Evolutionary conservation across 2,888 invertebrate species (phyloP).

Genomic region (Ophion slaviceki): DNA sequence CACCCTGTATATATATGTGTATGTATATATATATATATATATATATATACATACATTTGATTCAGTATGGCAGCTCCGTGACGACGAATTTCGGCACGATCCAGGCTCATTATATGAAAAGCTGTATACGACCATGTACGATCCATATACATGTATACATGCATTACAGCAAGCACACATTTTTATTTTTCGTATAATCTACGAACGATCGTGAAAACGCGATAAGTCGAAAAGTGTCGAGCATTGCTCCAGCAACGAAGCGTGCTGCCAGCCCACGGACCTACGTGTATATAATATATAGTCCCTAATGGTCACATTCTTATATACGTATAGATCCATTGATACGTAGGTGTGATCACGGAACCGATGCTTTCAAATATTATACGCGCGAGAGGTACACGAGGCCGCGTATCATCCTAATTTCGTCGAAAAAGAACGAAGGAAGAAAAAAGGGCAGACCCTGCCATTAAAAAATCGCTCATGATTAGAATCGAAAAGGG

Average conservation of each 20-base stretch:
- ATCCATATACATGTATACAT: neutral
- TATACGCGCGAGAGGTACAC: constrained; percentile 16
- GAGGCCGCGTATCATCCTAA: constrained; percentile 24
- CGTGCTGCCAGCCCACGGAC: constrained; percentile 56
- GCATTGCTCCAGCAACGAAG: constrained; percentile 64
- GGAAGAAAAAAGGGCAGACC: neutral
- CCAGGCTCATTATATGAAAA: constrained; percentile 37
- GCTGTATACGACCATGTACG: neutral
- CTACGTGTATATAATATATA: neutral
- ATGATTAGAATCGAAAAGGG: constrained; percentile 34
- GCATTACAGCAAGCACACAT: constrained; percentile 6
- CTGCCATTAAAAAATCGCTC: constrained; percentile 56
- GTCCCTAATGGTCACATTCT: constrained; percentile 1
- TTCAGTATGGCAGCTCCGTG: constrained; percentile 10
- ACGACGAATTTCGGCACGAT: constrained; percentile 52
- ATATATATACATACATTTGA: constrained; percentile 1
- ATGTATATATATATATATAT: constrained; percentile 12
- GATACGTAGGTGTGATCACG: constrained; percentile 42
- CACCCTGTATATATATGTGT: constrained; percentile 1
- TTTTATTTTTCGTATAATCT: constrained; percentile 46
- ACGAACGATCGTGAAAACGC: constrained; percentile 59
- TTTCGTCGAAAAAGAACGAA: constrained; percentile 38
- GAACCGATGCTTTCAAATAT: constrained; percentile 50
- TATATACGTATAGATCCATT: neutral
- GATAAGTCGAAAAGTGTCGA: constrained; percentile 63